A percentile compares a stretch with the other conserved stretches of the same genome.
phyloP scores from a whole-genome alignment of 2,797 vertebrate species.

The Sphaeramia orbicularis region DNA sequence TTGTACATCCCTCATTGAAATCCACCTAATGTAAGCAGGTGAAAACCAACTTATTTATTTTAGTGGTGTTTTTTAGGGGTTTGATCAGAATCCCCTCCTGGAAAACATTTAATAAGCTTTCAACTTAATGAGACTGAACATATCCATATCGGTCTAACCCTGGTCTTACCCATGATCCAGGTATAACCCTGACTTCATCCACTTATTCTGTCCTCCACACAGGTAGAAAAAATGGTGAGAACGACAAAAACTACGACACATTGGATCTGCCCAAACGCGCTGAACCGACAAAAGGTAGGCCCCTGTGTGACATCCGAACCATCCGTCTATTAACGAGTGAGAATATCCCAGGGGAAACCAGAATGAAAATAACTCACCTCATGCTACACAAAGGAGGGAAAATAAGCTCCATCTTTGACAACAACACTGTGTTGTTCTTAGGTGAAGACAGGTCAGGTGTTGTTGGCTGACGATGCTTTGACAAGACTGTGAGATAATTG shows the following conservation, averaged over 20 bases:
- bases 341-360: not conserved
- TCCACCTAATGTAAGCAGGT: not conserved
- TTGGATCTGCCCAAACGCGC: conserved; percentile 92
- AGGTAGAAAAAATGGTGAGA: conserved; percentile 92
- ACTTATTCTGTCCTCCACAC: conserved; percentile 51
- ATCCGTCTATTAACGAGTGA: not conserved
- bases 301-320: conserved; percentile 6
- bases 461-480: conserved; percentile 2
- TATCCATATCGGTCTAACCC: conserved; percentile 19
- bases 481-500: conserved; percentile 14
- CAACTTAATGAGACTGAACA: not conserved
- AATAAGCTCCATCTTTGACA: not conserved
- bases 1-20: not conserved
- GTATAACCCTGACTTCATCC: conserved; percentile 35
- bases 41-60: conserved; percentile 1
- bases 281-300: conserved; percentile 90
- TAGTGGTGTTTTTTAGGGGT: not conserved
- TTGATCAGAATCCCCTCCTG: not conserved
- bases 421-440: not conserved
- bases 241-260: conserved; percentile 92
- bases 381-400: not conserved
- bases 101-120: conserved; percentile 5
- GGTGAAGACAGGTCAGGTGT: conserved; percentile 12
- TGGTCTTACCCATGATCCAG: conserved; percentile 19
- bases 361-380: not conserved